Percentiles rank a stretch among this genome's conserved stretches.
phyloP scores from a whole-genome alignment of 92 coral and sea anemone species.

The Epizoanthus stellaris region DNA sequence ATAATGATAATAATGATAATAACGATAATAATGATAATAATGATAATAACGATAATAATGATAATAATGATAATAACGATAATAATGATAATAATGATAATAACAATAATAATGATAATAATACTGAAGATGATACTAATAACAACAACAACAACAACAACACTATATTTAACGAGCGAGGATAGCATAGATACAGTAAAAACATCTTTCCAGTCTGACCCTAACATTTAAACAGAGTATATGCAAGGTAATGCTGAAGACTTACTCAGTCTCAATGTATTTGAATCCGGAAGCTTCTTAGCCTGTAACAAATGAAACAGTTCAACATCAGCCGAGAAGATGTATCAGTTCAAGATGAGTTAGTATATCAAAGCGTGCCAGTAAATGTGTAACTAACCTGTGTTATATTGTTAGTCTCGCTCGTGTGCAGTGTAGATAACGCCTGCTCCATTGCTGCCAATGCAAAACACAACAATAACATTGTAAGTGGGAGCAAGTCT shows the following conservation, averaged over 20 bases:
- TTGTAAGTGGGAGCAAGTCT: background rate
- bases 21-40: no score
- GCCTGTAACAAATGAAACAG: background rate
- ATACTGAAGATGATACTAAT: no score
- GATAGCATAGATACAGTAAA: no score
- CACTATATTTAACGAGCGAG: no score
- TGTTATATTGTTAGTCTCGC: slow-evolving; percentile 40
- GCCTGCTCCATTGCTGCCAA: slow-evolving; percentile 90
- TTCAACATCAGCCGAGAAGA: background rate
- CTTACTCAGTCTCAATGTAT: background rate
- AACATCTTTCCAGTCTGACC: background rate
- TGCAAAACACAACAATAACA: background rate
- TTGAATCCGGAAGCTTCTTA: background rate
- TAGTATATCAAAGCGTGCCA: background rate
- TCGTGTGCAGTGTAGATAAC: slow-evolving; percentile 66
- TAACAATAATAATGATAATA: no score
- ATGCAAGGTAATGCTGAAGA: background rate
- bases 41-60: no score
- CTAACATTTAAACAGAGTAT: slow-evolving; percentile 3
- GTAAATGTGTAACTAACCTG: slow-evolving; percentile 55
- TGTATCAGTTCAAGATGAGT: background rate
- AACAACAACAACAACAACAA: no score
- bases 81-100: no score
- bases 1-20: no score
- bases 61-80: no score